Conservation (phyloP, 64 coral and sea anemone genomes). For the Montipora foliosa region DNA sequence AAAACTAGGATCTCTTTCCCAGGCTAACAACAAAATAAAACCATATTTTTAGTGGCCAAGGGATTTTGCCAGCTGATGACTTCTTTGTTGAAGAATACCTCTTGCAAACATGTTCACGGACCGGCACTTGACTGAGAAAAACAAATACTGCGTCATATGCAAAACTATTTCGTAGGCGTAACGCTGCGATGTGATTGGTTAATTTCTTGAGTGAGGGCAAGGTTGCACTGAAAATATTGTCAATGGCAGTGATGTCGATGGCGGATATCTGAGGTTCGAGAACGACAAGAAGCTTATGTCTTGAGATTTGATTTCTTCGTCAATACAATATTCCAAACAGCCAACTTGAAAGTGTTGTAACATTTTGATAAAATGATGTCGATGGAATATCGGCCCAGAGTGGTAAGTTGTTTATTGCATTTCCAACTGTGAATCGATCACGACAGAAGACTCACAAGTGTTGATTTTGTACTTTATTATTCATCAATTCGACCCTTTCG, state of each 20-base stretch:
- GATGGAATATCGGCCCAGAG: constrained; percentile 33
- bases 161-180: constrained; percentile 4
- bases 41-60: too few species aligned
- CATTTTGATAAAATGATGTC: constrained; percentile 6
- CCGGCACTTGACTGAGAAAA: too few species aligned
- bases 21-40: too few species aligned
- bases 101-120: too few species aligned
- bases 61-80: too few species aligned
- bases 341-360: background rate
- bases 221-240: background rate
- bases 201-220: background rate
- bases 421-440: constrained; percentile 35
- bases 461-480: background rate
- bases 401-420: constrained; percentile 31
- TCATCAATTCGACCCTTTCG: background rate
- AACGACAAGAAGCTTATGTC: background rate
- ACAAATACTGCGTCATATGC: background rate
- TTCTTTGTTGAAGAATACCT: too few species aligned
- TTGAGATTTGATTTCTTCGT: constrained; percentile 29
- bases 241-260: constrained; percentile 22
- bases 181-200: constrained; percentile 6
- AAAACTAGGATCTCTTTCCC: too few species aligned
- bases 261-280: constrained; percentile 29
- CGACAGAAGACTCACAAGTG: background rate
- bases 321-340: constrained; percentile 8